Conservation (phyloP, 2,113 vertebrate genomes). For the Anseranas semipalmata region DNA sequence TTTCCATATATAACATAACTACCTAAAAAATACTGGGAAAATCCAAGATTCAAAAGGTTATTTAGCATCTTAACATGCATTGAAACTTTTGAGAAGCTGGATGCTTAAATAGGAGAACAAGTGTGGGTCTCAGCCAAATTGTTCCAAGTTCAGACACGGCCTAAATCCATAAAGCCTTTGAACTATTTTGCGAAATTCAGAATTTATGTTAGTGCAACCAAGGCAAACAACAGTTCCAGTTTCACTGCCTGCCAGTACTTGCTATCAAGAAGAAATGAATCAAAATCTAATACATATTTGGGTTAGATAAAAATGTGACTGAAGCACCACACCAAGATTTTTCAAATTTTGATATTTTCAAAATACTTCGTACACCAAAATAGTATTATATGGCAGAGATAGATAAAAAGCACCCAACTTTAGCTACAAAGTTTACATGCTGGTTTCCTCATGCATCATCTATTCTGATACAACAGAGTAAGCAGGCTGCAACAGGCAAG, state of each 20-base stretch:
- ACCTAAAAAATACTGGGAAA: neutral
- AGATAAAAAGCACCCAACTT: neutral
- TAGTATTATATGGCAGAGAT: neutral
- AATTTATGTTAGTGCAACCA: neutral
- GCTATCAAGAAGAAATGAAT: neutral
- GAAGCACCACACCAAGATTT: neutral
- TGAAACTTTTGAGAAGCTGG: neutral
- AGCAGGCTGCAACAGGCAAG: neutral
- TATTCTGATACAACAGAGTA: neutral
- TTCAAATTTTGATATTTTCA: neutral
- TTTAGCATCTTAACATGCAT: neutral
- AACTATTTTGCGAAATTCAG: neutral
- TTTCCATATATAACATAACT: neutral
- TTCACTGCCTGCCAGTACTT: neutral
- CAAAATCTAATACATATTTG: neutral
- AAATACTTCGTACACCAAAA: too few species aligned
- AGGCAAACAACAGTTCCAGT: neutral
- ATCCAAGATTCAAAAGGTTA: neutral
- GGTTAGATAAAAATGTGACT: neutral
- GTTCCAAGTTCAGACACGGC: neutral
- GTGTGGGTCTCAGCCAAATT: neutral
- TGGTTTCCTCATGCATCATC: neutral
- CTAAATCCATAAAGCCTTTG: neutral
- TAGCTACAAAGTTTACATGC: neutral
- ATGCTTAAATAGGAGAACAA: neutral